Evolutionary conservation across 1,140 invertebrate species (phyloP).

Genomic region (Steinernema feltiae): DNA sequence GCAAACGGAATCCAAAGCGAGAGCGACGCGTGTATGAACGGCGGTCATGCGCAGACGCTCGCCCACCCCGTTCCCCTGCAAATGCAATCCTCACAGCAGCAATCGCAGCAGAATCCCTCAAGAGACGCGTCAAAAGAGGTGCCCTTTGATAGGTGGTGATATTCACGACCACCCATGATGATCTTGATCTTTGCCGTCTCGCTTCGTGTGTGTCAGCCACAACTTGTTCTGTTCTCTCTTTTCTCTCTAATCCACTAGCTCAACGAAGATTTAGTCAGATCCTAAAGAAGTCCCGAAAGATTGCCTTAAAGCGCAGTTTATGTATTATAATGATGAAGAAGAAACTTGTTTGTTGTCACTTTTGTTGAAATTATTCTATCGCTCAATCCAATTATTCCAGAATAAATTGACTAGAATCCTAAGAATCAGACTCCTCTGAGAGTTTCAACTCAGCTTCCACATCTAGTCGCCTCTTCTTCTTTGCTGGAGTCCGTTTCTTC

Average conservation of each 20-base stretch:
- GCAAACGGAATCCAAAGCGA: background rate
- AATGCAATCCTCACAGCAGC: background rate
- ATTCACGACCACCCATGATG: no score
- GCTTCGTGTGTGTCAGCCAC: background rate
- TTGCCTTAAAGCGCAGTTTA: slow-evolving; percentile 15
- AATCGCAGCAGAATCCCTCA: background rate
- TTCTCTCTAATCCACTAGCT: background rate
- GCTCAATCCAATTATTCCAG: background rate
- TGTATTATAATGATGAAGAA: slow-evolving; percentile 3
- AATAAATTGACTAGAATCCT: background rate
- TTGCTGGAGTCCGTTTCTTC: background rate
- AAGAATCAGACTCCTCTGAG: background rate
- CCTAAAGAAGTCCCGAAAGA: background rate
- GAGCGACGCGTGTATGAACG: background rate
- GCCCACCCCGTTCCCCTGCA: slow-evolving; percentile 1
- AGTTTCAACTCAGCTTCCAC: background rate
- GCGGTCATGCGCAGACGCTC: background rate
- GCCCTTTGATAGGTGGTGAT: slow-evolving; percentile 1
- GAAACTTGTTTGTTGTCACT: background rate
- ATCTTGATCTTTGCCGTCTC: no score
- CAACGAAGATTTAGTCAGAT: slow-evolving; percentile 7
- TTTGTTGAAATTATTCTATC: background rate
- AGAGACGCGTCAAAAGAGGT: no score
- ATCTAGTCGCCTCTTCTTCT: background rate
- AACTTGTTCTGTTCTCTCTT: background rate